These are phyloP conservation scores for Choloepus hoffmanni DNA, from an alignment of 2,113 vertebrate species.

Conservation along the genomic window DNA sequence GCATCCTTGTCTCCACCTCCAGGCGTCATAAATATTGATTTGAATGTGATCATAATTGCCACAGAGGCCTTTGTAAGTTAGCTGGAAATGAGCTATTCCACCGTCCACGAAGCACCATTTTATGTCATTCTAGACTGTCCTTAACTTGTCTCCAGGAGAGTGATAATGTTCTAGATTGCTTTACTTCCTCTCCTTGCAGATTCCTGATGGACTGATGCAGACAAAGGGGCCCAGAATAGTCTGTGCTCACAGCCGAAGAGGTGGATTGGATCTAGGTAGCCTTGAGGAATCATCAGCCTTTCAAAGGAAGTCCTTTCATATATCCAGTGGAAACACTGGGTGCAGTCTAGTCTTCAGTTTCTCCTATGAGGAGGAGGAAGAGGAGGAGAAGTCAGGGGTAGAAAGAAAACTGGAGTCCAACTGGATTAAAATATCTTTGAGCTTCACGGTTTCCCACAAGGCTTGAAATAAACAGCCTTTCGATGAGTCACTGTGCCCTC, in stretches of 20 bases:
- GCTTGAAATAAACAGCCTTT: neutral
- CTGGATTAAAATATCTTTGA: neutral
- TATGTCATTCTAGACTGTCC: conserved; percentile 75
- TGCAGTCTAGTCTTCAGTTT: neutral
- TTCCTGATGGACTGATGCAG: conserved; percentile 68
- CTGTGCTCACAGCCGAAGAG: conserved; percentile 33
- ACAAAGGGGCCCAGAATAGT: conserved; percentile 55
- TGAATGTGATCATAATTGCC: conserved; percentile 62
- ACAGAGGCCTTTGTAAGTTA: conserved; percentile 56
- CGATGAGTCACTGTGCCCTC: neutral
- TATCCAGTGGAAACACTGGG: neutral
- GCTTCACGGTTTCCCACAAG: neutral
- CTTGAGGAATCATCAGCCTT: neutral
- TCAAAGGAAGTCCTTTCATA: neutral
- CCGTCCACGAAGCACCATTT: conserved; percentile 46
- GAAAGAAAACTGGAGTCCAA: neutral
- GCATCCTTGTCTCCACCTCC: conserved; percentile 15
- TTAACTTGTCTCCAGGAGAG: conserved; percentile 64
- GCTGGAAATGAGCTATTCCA: conserved; percentile 52
- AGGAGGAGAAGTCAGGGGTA: no score
- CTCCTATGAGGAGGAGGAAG: neutral
- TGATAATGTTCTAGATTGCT: conserved; percentile 67
- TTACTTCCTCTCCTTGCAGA: conserved; percentile 58
- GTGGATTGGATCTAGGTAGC: neutral
- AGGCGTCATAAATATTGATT: conserved; percentile 59